phyloP scores from a whole-genome alignment of 1,140 invertebrate genomes.

The Oryzaephilus surinamensis region DNA sequence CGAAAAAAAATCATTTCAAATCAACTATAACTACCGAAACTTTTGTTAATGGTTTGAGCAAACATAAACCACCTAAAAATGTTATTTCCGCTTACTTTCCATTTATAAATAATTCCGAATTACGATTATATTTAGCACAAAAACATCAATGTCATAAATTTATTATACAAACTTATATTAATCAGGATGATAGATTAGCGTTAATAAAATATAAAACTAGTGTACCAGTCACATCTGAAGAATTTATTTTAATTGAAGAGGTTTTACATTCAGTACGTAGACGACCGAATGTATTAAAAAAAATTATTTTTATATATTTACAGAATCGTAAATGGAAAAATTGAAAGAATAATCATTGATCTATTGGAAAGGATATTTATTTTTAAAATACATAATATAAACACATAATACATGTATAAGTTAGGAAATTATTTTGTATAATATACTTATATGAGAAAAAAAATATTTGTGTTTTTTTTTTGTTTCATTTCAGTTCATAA shows the following conservation, averaged over 20 bases:
- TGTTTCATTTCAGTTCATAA: no score
- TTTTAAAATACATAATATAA: no score
- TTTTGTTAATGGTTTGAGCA: conserved; percentile 20
- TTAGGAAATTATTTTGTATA: no score
- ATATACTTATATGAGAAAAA: no score
- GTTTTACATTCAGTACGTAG: no score
- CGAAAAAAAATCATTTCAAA: conserved; percentile 25
- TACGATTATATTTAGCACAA: conserved; percentile 19
- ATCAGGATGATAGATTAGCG: conserved; percentile 39
- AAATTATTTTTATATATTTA: neutral
- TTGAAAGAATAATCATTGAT: no score
- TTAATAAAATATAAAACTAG: conserved; percentile 36
- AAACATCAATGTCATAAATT: conserved; percentile 38
- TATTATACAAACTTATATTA: conserved; percentile 40
- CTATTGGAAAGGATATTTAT: no score
- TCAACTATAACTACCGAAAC: conserved; percentile 17
- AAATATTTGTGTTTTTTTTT: no score
- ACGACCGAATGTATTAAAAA: no score
- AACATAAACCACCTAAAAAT: conserved; percentile 25
- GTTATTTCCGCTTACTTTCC: conserved; percentile 22
- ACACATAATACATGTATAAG: no score
- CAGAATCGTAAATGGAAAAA: conserved; percentile 8
- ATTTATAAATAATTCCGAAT: conserved; percentile 22
- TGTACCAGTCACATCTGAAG: neutral
- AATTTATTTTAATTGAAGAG: neutral